Conservation (phyloP, 1,140 invertebrate genomes). For the Zelostemma sp. region DNA sequence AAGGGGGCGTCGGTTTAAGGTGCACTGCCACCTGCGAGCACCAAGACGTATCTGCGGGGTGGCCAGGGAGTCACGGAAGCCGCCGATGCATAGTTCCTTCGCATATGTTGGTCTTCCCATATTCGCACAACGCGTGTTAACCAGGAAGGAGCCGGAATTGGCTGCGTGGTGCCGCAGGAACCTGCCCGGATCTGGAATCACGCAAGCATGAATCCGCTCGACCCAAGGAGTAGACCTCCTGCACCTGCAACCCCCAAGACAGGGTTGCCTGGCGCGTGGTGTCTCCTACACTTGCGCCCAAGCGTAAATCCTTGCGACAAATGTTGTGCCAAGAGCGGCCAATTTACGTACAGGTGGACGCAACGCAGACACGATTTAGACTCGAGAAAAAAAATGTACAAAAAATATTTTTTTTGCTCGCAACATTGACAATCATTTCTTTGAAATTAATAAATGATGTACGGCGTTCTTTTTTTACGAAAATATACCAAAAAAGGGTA, state of each 20-base stretch:
- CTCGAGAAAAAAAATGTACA: neutral
- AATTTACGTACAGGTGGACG: conserved; percentile 5
- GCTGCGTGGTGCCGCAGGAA: neutral
- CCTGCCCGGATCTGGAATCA: conserved; percentile 57
- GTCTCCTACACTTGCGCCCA: conserved; percentile 19
- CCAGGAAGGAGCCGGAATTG: conserved; percentile 41
- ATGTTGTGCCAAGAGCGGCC: conserved; percentile 13
- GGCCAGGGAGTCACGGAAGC: conserved; percentile 44
- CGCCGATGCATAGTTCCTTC: conserved; percentile 62
- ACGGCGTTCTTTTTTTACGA: too few species aligned
- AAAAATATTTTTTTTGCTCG: too few species aligned
- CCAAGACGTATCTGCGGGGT: conserved; percentile 62
- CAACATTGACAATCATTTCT: too few species aligned
- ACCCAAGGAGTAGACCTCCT: conserved; percentile 49
- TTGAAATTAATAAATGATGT: too few species aligned
- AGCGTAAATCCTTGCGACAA: conserved; percentile 23
- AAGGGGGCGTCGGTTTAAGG: conserved; percentile 47
- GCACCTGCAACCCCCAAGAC: conserved; percentile 70
- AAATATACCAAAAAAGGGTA: too few species aligned
- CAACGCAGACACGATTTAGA: too few species aligned
- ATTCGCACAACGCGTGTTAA: conserved; percentile 22
- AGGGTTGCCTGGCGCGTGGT: conserved; percentile 12
- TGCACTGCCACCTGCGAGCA: conserved; percentile 62
- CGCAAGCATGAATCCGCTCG: conserved; percentile 65
- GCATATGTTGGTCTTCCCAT: conserved; percentile 54